Evolutionary conservation across 37 sponge, comb jelly and placozoan species (phyloP).

Genomic region (Aplysina aerophoba): DNA sequence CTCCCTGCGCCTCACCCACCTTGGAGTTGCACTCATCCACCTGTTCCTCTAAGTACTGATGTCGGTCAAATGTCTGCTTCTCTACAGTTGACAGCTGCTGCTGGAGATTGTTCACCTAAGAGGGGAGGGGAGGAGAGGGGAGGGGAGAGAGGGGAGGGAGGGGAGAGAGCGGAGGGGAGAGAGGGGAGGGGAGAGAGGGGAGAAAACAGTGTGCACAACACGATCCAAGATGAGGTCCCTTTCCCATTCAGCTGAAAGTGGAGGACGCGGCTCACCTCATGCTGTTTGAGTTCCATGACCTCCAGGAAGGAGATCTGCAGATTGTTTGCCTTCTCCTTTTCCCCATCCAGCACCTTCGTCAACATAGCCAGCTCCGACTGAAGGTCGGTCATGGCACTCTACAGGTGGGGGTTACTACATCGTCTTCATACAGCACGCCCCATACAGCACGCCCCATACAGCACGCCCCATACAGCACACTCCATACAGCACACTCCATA

Average conservation of each 20-base stretch:
- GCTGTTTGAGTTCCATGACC: conserved; percentile 28
- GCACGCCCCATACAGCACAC: too few relatives aligned
- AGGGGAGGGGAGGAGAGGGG: not conserved
- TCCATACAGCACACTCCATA: too few relatives aligned
- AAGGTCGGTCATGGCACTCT: not conserved
- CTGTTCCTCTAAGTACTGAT: conserved; percentile 23
- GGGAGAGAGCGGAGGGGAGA: not conserved
- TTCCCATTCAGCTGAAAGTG: not conserved
- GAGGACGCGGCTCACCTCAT: conserved; percentile 21
- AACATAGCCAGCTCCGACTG: not conserved
- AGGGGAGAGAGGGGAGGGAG: not conserved
- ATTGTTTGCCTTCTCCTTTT: not conserved
- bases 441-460: too few relatives aligned
- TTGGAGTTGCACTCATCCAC: conserved; percentile 8
- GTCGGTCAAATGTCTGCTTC: conserved; percentile 16
- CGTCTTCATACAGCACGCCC: too few relatives aligned
- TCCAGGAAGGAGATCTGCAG: conserved; percentile 3
- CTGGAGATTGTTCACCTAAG: conserved; percentile 9
- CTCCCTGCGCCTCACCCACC: conserved; percentile 4
- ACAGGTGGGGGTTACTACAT: not conserved
- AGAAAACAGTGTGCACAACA: not conserved
- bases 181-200: not conserved
- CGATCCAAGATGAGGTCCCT: not conserved
- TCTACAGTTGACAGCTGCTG: not conserved
- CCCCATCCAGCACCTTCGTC: not conserved